These are phyloP conservation scores for Theropithecus gelada DNA, from an alignment of 2,113 vertebrate genomes.

Conservation along the genomic window DNA sequence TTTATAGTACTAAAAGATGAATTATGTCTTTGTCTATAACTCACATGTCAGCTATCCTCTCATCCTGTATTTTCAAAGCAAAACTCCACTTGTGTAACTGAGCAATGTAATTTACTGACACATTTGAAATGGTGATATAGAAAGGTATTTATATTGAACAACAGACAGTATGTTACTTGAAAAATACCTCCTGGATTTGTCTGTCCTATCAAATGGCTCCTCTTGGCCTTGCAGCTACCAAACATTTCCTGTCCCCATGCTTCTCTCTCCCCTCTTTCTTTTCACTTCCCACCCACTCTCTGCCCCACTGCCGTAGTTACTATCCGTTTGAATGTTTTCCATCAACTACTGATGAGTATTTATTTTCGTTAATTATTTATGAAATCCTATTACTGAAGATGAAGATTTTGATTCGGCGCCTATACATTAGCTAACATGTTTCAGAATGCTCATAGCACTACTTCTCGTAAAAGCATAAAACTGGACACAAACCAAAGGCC, in stretches of 20 bases:
- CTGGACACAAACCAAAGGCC: not conserved
- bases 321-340: not conserved
- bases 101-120: not conserved
- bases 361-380: not conserved
- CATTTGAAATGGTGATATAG: not conserved
- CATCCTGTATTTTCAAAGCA: slow-evolving; percentile 34
- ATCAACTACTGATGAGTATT: not conserved
- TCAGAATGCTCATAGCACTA: not conserved
- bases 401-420: not conserved
- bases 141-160: not conserved
- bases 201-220: not conserved
- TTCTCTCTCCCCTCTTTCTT: not conserved
- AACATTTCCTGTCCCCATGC: not conserved
- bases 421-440: not conserved
- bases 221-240: not conserved
- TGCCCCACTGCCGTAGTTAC: not conserved
- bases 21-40: not conserved
- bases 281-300: not conserved
- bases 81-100: not conserved
- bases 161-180: not conserved
- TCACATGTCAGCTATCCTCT: not conserved
- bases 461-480: not conserved
- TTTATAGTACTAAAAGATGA: not conserved
- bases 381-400: not conserved
- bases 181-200: not conserved